Evolutionary conservation across 1,140 invertebrate species (phyloP), one percentile per base, ranked within the genome.

Genomic region (Anoplolepis gracilipes): DNA sequence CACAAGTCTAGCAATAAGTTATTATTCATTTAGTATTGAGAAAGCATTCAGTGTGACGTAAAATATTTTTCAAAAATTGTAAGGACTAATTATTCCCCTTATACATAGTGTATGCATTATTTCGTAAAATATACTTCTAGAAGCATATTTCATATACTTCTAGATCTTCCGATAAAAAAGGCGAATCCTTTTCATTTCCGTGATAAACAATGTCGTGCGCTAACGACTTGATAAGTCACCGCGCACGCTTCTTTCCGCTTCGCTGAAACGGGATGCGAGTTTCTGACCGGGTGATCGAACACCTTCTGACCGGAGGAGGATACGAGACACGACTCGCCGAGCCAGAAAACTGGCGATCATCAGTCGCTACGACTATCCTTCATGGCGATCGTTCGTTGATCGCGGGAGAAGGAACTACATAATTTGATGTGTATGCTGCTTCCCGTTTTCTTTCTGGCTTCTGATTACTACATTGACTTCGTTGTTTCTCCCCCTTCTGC

Each of bases 141-240:
- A n/a, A n/a, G n/a, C n/a, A n/a, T 72, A 36, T 57, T 13, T 19
- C 53, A 42, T 42, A 39, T 8, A 39, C 53, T 39, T 57, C 33
- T 25, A 57, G 33, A 59, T 59, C 30, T 6, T n/a, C 25, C 10
- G 75, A 46, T 46, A 77, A 64, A 62, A 30, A 19, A 28, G 36
- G 8, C 22, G 33, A 65, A 16, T n/a, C n/a, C 6, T 39, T 77
- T 78, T 46, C 28, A 30, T 65, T 78, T 65, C 28, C 76, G 61
- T n/a, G n/a, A 19, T 28, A 11, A 61, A 2, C 10, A 30, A 59
- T 25, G 62, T 30, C 2, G 36, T 19, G 16, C 22, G 36, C 11
- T 77, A 77, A 77, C 25, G 49, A 49, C 59, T 78, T 78, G 46
- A 77, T 77, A 39, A 65, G 61, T 67, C 13, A 67, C 8, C 49